Base-by-base conservation (phyloP, 2,888 invertebrate genomes). In the Xestia rhomboidea region DNA sequence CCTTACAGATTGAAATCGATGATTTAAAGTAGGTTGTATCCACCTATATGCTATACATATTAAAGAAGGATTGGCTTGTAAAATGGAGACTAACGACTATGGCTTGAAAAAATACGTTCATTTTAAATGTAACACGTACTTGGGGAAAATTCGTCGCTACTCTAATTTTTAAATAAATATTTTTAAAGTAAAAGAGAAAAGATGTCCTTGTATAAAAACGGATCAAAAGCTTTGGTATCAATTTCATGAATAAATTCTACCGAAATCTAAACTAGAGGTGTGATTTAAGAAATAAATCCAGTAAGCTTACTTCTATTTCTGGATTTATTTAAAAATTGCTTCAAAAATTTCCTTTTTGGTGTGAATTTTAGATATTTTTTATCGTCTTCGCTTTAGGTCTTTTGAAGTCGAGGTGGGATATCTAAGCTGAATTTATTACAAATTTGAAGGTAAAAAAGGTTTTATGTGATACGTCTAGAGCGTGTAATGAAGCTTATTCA, bases 171-270 rank as follows among this genome's bases (percentile, higher is more conserved):
- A 63, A 76, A 82, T 74, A 66, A 73, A 64, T 75, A 81, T 78
- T 78, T 73, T 85, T 64, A 57, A 73, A 73, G 64, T 44, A 67
- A 69, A 44, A 67, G 62, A 72, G 44, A 76, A 82, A 79, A 82
- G 38, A 49, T 70, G 49, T 74, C 62, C 64, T 74, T 67, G 41
- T 64, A 57, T 74, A 80, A 77, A 80, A 82, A 74, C 63, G 86
- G 76, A 85, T 85, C 83, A 79, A 79, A 79, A 73, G 86, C 64
- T 76, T 85, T 71, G 62, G 62, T 74, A 84, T 72, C 82, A 81
- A 84, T 83, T 83, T 84, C 85, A 77, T 83, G 84, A 83, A 83
- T 83, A 84, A 84, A 81, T 81, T 84, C 73, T 49, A 64, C 77
- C 62, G 68, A 73, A 77, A 73, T 81, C 81, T 77, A 64, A 73